Conservation (phyloP, 2,797 vertebrate species). For the Sciurus vulgaris region DNA sequence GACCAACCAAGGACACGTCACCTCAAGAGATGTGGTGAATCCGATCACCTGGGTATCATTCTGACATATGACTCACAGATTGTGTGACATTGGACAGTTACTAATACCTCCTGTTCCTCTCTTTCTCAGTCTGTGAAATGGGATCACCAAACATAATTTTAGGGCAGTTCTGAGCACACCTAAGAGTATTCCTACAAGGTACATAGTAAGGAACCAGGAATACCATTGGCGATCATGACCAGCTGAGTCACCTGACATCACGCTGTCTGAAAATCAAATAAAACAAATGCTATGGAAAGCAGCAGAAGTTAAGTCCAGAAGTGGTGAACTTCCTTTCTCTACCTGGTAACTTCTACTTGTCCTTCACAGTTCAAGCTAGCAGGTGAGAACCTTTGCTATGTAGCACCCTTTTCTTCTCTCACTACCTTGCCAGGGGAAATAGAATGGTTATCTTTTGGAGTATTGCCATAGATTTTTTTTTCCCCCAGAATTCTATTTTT, state of each 20-base stretch:
- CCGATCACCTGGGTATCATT: neutral
- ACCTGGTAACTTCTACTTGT: neutral
- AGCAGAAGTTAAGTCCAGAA: neutral
- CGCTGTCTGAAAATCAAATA: neutral
- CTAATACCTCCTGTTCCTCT: neutral
- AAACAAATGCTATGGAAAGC: neutral
- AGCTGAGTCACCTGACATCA: too few species aligned
- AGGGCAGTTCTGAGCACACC: neutral
- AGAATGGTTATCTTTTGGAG: neutral
- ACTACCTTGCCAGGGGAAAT: neutral
- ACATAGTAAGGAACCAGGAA: neutral
- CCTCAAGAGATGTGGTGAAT: neutral
- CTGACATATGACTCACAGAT: fast-evolving
- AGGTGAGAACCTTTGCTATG: neutral
- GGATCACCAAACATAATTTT: neutral
- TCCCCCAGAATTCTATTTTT: neutral
- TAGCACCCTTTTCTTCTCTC: neutral
- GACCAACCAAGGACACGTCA: neutral
- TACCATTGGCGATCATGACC: neutral
- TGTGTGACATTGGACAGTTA: neutral
- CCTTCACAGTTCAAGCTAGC: neutral
- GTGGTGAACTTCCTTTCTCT: neutral
- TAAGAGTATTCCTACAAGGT: neutral
- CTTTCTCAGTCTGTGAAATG: neutral
- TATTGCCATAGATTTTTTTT: neutral